A percentile compares a stretch with the other conserved stretches of the same genome.
Evolutionary conservation across 2,888 invertebrate genomes (phyloP).

Genomic region (Elysia crispata): DNA sequence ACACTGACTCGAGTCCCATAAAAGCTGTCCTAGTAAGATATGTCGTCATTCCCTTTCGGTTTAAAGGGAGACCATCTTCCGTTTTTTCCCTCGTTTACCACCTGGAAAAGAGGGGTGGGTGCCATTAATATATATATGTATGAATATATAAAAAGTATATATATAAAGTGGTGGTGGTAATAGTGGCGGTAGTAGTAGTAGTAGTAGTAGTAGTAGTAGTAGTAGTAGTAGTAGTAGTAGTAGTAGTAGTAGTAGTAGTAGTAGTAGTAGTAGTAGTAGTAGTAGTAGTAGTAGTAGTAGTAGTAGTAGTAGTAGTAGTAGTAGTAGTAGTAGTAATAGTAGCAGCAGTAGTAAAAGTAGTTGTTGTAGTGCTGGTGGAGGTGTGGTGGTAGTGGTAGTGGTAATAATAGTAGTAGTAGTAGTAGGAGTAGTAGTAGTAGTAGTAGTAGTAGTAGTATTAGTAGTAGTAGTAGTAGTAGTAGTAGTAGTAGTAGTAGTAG

Average conservation of each 20-base stretch:
- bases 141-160: no score
- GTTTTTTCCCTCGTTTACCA: no score
- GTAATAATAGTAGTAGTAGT: neutral
- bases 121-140: no score
- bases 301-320: constrained; percentile 19
- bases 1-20: no score
- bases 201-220: neutral
- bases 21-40: no score
- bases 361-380: no score
- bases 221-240: constrained; percentile 16
- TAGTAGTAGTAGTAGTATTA: constrained; percentile 15
- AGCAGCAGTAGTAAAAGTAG: no score
- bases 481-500: constrained; percentile 19
- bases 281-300: constrained; percentile 19
- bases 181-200: no score
- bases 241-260: constrained; percentile 19
- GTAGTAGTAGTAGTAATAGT: neutral
- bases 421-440: constrained; percentile 15
- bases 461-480: constrained; percentile 19
- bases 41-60: no score
- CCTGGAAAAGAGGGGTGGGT: no score
- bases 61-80: no score
- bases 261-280: constrained; percentile 19
- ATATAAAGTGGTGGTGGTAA: no score
- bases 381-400: neutral